Evolutionary conservation across 2,797 vertebrate species (phyloP), one percentile per base, ranked within the genome.

Genomic region (Thaleichthys pacificus): DNA sequence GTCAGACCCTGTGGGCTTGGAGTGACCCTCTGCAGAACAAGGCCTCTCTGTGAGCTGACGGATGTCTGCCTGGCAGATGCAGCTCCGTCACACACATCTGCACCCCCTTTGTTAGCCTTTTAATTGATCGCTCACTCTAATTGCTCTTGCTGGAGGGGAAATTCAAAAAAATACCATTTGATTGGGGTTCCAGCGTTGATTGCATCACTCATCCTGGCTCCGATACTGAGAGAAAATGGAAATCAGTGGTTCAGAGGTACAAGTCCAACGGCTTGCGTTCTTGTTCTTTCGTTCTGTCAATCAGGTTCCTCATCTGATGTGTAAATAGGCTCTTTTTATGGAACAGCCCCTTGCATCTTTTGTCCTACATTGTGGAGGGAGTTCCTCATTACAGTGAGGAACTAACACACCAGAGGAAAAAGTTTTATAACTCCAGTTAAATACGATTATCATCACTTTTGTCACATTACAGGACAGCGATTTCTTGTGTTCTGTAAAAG

Each of bases 151-250:
- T 74, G 35, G 60, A 79, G 56, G 57, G 63, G 42, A 68, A 4
- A 65, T 62, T 69, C 72, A 66, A 57, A 67, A 35, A 26, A 51
- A 35, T 70, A 47, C 42, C 11, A 51, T 74, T 73, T 80, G 81
- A 80, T 75, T 81, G 77, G 72, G 72, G 61, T 77, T 73, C 67
- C 70, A 82, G 68, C 74, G 68, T 68, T 69, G 56, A 75, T 76
- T 77, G 68, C 63, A 64, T 82, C 74, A 70, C 72, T 68, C 56
- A 22, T 54, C 49, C 49, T 42, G 38, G 24, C 60, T 64, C 63
- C 62, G 68, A 65, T 49, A 60, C 61, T 65, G 63, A 60, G 58
- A 57, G 62, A 35, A 21, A 22, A 65, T 22, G 22, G 66, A 56
- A 42, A 35, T 26, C 64, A 30, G 28, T 64, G 35, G 21, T 30